Evolutionary conservation across 1,140 invertebrate species (phyloP), one percentile per base, ranked within the genome.

Genomic region (Orchesella cincta): DNA sequence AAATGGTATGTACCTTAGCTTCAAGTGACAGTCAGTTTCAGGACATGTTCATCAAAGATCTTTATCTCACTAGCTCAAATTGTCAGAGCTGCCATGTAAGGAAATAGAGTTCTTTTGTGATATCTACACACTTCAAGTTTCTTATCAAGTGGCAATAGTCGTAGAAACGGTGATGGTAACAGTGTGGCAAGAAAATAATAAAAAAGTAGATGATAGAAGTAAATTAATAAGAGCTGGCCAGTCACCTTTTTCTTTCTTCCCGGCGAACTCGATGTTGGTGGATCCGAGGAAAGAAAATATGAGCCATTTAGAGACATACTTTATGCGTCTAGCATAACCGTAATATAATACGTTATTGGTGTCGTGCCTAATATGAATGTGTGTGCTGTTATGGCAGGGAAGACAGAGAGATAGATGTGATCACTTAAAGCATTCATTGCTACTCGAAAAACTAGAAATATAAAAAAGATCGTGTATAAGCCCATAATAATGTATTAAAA

Each of bases 11-110:
- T 18, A 57, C 52, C 52, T 57, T 57, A 14, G 3, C 52, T 3
- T 57, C 52, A n/a, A 14, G 52, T 57, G 23, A 26, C 52, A 57
- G 52, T 26, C 52, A 57, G 14, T 57, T 57, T 57, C 8, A 57
- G 52, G 23, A 57, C 52, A 57, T 57, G 52, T 57, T 57, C 52
- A 57, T 57, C 52, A 57, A 14, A 57, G 52, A 57, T 57, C 52
- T n/a, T n/a, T 57, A 57, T 57, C 52, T 18, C 23, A 14, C 14
- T 57, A 23, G 52, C 23, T 26, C 14, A 57, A 57, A 57, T 57
- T 57, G 52, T 57, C 52, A 57, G 52, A 57, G 52, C 14, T 57
- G 14, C 52, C 23, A 57, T 14, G 14, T 26, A 57, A 57, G 23
- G 52, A 57, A 14, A 26, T 57, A 57, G 52, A 57, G 52, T 26